Conservation (phyloP, 2,797 vertebrate species). For the Chiroxiphia lanceolata region DNA sequence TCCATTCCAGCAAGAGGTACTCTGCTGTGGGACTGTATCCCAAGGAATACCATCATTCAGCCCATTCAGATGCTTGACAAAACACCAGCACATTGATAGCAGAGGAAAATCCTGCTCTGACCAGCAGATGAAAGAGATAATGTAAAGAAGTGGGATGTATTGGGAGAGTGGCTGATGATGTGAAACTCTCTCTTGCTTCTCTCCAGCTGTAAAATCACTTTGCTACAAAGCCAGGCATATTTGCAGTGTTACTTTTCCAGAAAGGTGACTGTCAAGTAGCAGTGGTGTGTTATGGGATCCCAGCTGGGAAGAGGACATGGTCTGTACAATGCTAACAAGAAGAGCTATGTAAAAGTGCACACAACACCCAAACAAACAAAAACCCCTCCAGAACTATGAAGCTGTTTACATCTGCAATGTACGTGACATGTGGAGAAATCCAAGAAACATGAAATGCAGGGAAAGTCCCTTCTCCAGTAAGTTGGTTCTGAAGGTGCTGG, state of each 20-base stretch:
- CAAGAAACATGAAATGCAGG: neutral
- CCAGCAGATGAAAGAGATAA: neutral
- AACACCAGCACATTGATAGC: neutral
- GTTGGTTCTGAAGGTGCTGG: neutral
- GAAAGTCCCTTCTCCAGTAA: neutral
- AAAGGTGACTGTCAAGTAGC: neutral
- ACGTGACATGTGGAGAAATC: neutral
- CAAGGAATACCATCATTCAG: neutral
- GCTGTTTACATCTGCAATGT: neutral
- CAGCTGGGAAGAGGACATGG: neutral
- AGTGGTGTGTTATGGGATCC: neutral
- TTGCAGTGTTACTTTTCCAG: neutral
- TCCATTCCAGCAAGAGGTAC: neutral
- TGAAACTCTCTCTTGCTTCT: neutral
- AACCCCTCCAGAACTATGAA: accelerated
- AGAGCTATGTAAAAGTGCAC: neutral
- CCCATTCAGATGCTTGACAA: neutral
- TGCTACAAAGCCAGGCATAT: neutral
- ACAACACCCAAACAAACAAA: neutral
- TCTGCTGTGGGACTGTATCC: neutral
- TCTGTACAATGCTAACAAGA: neutral
- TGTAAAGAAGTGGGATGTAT: neutral
- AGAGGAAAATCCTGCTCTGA: neutral
- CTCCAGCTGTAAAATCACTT: neutral
- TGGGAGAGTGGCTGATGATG: neutral